Base-by-base conservation (phyloP, 2,113 vertebrate genomes). In the Pangasianodon hypophthalmus region DNA sequence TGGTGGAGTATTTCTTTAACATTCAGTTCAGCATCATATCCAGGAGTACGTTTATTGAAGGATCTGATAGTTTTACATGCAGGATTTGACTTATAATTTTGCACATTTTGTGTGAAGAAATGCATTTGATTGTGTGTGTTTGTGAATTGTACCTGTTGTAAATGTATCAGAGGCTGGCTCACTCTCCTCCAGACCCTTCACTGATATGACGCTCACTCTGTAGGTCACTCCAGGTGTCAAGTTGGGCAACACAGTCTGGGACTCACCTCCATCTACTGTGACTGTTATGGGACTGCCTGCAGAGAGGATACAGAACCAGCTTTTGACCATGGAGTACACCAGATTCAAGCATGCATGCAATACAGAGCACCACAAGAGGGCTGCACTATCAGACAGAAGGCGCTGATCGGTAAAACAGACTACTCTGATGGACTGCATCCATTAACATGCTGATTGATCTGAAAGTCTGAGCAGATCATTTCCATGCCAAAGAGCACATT, bases 121-220 rank as follows among this genome's bases (percentile, higher is more conserved):
- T 37, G 37, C 1, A 1, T 37, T 37, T 37, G 37, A 37, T 37
- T 37, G 37, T 37, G 37, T 37, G 50, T 37, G n/a, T 82, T n/a
- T 19, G 29, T 79, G 9, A 32, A 19, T 41, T 48, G 1, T 93
- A 99, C 98, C 98, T 96, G 98, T 99, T 87, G 95, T 97, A 91
- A 99, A 94, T 96, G 90, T 99, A 94, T 97, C 98, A 0, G 97
- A 97, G 71, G 96, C 16, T 0, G 98, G 97, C 16, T 97, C 96
- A 0, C 98, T 99, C 92, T 99, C 98, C 85, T 99, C 96, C 80
- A 97, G 96, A 48, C 97, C 97, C 92, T 97, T 98, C 87, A 97
- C 87, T 11, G 98, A 96, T 14, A 97, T 91, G 19, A 99, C 92
- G 0, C 94, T 97, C 92, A 99, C 96, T 0, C 95, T 93, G 90